Evolutionary conservation across 1,140 invertebrate genomes (phyloP), one percentile per base, ranked within the genome.

Genomic region (Wasmannia auropunctata): DNA sequence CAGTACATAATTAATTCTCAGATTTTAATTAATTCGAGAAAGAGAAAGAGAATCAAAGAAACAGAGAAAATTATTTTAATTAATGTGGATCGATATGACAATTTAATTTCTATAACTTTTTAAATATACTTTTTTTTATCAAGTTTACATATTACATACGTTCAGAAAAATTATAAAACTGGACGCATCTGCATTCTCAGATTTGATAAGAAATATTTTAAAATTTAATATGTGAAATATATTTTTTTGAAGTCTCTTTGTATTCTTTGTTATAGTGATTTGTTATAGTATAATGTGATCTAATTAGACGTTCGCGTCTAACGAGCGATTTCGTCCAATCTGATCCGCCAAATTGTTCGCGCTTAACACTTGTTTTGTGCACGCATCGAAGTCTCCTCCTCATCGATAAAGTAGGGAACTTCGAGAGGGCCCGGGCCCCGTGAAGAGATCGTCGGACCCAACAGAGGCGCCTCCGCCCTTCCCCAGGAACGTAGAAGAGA

Each of bases 401-500:
- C 40, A 46, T n/a, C 51, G 79, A 10, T 83, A 83, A 83, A 56
- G 79, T 74, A 83, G 79, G 43, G 19, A 83, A 83, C 79, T 72
- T 83, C 54, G 51, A 40, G 14, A 37, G 56, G 10, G 28, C 31
- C 75, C 28, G 28, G 37, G 14, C 31, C 58, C 28, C 28, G 34
- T 28, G 34, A 83, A 22, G 37, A 83, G 54, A 89, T 86, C 74
- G 62, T 86, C 63, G 70, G 77, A 72, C 65, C 49, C 40, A 56
- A 28, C 60, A 86, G 86, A 87, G 86, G 88, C 89, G 88, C 88
- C 80, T 89, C 88, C 87, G 74, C 87, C 87, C 60, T 85, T 85
- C 72, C 49, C 28, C 56, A 51, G 58, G n/a, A n/a, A 77, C 37
- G 60, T n/a, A 37, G 65, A 81, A 60, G 62, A 69, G 43, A 80